These are phyloP conservation scores for Xyrichtys novacula DNA, from an alignment of 2,797 vertebrate genomes.

Conservation along the genomic window DNA sequence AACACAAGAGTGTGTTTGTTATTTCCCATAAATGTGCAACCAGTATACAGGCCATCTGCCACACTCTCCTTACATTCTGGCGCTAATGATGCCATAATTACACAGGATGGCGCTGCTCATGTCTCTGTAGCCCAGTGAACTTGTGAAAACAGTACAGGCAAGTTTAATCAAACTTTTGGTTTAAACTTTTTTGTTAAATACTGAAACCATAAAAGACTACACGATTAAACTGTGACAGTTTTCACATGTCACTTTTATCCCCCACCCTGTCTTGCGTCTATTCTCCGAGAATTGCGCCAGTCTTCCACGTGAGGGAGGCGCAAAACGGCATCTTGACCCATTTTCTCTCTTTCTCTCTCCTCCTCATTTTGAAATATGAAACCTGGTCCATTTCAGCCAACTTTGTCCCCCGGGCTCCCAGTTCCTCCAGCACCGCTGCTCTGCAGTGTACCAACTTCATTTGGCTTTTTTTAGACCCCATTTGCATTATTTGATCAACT, in stretches of 20 bases:
- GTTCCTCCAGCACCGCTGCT: slow-evolving; percentile 63
- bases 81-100: slow-evolving; percentile 27
- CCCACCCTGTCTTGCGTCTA: neutral
- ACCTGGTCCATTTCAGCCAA: slow-evolving; percentile 76
- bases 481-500: neutral
- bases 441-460: slow-evolving; percentile 45
- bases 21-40: slow-evolving; percentile 6
- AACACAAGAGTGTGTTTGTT: slow-evolving; percentile 1
- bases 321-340: slow-evolving; percentile 66
- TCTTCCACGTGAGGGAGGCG: slow-evolving; percentile 68
- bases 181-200: too few species aligned
- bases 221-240: neutral
- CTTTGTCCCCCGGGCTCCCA: slow-evolving; percentile 68
- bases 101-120: neutral
- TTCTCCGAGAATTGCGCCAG: slow-evolving; percentile 10
- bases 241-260: neutral
- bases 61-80: neutral
- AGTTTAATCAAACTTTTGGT: slow-evolving; percentile 4
- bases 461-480: slow-evolving; percentile 30
- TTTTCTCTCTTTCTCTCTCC: slow-evolving; percentile 63
- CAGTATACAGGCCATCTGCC: neutral
- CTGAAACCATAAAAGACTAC: neutral
- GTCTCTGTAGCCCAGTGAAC: slow-evolving; percentile 8
- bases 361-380: slow-evolving; percentile 82
- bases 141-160: neutral